A percentile compares a stretch with the other conserved stretches of the same genome.
Conservation (phyloP, 2,797 vertebrate genomes). For the Halcyon chelicuti region DNA sequence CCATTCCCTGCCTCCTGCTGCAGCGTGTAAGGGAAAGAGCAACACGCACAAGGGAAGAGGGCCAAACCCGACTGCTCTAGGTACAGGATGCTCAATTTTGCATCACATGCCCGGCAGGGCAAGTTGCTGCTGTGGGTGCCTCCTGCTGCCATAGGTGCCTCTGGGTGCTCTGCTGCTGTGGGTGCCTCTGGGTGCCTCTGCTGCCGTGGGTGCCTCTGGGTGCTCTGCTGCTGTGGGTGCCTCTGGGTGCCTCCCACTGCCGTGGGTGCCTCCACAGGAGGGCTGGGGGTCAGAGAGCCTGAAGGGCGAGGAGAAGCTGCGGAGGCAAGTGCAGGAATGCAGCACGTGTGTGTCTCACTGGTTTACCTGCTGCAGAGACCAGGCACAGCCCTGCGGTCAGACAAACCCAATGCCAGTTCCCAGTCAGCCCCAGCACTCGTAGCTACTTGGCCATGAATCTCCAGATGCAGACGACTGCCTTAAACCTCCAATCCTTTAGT, state of each 20-base stretch:
- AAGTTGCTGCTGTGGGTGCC: background rate
- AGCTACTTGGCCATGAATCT: background rate
- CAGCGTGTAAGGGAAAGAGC: accelerated
- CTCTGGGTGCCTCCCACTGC: background rate
- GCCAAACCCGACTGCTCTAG: background rate
- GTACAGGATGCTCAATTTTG: background rate
- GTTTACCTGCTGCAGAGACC: background rate
- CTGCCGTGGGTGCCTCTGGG: too few relatives aligned
- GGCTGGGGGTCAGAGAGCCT: background rate
- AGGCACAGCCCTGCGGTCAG: background rate
- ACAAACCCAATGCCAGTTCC: background rate
- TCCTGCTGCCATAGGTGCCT: too few relatives aligned
- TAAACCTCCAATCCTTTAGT: accelerated
- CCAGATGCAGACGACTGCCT: background rate
- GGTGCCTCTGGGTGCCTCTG: too few relatives aligned
- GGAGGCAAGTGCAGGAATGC: background rate
- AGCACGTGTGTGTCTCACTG: accelerated
- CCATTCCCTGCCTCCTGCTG: background rate
- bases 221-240: too few relatives aligned
- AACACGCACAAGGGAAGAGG: background rate
- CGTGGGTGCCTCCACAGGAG: background rate
- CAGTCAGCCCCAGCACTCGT: background rate
- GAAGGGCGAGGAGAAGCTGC: background rate
- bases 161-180: too few relatives aligned
- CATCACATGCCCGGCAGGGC: accelerated